Evolutionary conservation across 2,888 invertebrate genomes (phyloP).

Genomic region (Eilema griseolum): DNA sequence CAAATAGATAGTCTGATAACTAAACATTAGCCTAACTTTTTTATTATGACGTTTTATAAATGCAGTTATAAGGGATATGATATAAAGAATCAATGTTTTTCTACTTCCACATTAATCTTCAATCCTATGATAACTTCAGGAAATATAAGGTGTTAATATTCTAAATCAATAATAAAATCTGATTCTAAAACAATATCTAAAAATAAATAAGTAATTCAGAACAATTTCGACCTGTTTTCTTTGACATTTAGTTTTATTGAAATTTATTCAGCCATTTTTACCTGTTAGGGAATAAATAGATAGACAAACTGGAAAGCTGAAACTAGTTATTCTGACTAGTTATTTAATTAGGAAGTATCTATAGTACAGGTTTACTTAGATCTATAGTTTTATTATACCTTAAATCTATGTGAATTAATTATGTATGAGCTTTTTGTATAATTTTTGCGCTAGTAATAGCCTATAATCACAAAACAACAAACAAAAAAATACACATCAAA

Average conservation of each 20-base stretch:
- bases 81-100: background rate
- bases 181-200: too few relatives aligned
- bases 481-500: background rate
- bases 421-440: background rate
- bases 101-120: background rate
- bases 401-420: background rate
- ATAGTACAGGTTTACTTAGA: slow-evolving; percentile 5
- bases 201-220: background rate
- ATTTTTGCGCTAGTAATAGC: background rate
- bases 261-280: slow-evolving; percentile 2
- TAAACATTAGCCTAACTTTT: too few relatives aligned
- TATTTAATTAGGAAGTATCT: background rate
- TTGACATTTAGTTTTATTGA: background rate
- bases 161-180: too few relatives aligned
- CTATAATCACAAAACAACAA: background rate
- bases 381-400: background rate
- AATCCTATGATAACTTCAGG: background rate
- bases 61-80: too few relatives aligned
- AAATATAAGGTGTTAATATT: background rate
- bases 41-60: too few relatives aligned
- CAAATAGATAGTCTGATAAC: too few relatives aligned
- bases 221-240: background rate
- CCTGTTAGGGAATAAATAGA: background rate
- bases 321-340: background rate
- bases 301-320: background rate